Percentiles rank a stretch among this genome's conserved stretches.
Evolutionary conservation across 2,797 vertebrate species (phyloP).

Genomic region (Pitangus sulphuratus): DNA sequence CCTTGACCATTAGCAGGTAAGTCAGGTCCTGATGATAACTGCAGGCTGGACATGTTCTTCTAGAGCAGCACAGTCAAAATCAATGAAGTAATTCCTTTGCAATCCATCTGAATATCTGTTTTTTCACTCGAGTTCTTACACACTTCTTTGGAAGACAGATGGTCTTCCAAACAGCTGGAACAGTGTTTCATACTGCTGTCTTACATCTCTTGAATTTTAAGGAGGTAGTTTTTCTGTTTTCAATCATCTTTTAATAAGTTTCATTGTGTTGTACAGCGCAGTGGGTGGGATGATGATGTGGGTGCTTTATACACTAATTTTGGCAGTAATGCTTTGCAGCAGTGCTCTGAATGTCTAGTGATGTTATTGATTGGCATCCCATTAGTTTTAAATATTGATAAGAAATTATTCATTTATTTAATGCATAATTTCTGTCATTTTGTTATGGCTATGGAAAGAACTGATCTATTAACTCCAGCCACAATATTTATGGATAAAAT

Average conservation of each 20-base stretch:
- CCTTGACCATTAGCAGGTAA: background rate
- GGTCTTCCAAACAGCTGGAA: background rate
- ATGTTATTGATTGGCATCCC: conserved; percentile 12
- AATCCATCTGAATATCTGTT: background rate
- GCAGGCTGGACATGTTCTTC: background rate
- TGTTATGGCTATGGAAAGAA: background rate
- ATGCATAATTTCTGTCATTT: background rate
- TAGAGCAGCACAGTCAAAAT: background rate
- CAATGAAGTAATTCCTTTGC: background rate
- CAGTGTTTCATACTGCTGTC: background rate
- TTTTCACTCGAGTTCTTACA: background rate
- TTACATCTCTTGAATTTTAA: background rate
- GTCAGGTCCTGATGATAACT: background rate
- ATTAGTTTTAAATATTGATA: conserved; percentile 63
- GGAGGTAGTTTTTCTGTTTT: conserved; percentile 2
- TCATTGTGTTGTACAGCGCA: background rate
- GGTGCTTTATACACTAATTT: conserved; percentile 24
- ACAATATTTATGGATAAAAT: conserved; percentile 50
- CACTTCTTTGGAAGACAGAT: background rate
- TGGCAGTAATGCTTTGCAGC: background rate
- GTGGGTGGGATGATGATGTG: background rate
- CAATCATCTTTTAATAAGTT: background rate
- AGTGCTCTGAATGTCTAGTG: background rate
- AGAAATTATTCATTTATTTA: conserved; percentile 11
- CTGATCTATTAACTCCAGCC: conserved; percentile 15